Base-by-base conservation (phyloP, 1,140 invertebrate species). In the Drosophila sturtevanti region DNA sequence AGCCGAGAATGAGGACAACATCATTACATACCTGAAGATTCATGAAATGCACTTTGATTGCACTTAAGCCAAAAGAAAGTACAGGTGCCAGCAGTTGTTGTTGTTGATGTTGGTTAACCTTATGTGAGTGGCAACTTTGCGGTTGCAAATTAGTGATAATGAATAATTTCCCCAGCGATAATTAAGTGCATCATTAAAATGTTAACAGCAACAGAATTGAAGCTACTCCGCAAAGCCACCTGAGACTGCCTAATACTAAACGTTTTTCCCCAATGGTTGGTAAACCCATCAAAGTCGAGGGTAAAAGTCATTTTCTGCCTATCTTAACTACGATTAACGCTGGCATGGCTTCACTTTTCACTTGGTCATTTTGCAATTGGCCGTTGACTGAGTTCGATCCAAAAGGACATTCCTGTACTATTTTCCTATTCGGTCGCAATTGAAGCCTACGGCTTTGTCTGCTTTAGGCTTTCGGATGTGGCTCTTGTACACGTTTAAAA, bases 161-260 rank as follows among this genome's bases (percentile, higher is more conserved):
- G 72, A 87, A 89, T 87, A 74, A 87, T 89, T 87, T 87, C 72
- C 72, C 69, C 12, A 65, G 62, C 72, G 67, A 78, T 89, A 89
- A 89, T 89, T 80, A 84, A 84, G 79, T 68, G 84, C 84, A 78
- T 89, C 79, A 84, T 89, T 89, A 89, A 80, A 89, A 77, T 59
- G 62, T 78, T 71, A 59, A 77, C 61, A 59, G 72, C 41, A 38
- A 75, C 67, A 16, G 72, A 81, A 81, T 78, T 81, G 78, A 65
- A 69, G 27, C 27, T 3, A 7, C 18, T 38, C 5, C 7, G 7
- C 7, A 0, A 11, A 41, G 16, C 58, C 58, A 41, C 58, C 35
- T 60, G 35, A 56, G 27, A 16, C 68, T 71, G 59, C 59, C 67
- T 68, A 38, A 52, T 65, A 72, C 75, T 82, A 87, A 86, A 87